Percentiles rank a stretch among this genome's conserved stretches.
Evolutionary conservation across 2,797 vertebrate genomes (phyloP).

Genomic region (Callimico goeldii): DNA sequence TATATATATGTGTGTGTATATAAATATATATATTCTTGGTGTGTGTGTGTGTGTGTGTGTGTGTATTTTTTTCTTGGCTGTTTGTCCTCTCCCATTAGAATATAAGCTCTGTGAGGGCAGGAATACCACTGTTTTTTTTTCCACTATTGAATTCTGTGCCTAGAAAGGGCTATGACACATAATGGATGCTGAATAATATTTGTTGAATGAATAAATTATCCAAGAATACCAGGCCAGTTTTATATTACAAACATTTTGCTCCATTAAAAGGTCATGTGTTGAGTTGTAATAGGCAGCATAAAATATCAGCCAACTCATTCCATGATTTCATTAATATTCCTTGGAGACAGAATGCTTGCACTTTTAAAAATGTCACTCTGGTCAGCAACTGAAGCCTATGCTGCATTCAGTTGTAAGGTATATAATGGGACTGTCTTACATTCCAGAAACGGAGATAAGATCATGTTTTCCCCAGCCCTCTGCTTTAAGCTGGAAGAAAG

Average conservation of each 20-base stretch:
- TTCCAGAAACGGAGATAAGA: neutral
- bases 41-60: no score
- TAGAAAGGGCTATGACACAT: neutral
- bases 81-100: neutral
- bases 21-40: no score
- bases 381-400: neutral
- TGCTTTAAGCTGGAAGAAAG: neutral
- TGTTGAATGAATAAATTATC: conserved; percentile 11
- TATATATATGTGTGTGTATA: no score
- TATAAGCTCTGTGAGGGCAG: neutral
- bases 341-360: neutral
- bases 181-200: conserved; percentile 2
- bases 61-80: neutral
- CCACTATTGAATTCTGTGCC: neutral
- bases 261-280: conserved; percentile 26
- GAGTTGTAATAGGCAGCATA: conserved; percentile 8
- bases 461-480: neutral
- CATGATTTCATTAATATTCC: conserved; percentile 27
- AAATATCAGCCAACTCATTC: neutral
- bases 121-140: neutral
- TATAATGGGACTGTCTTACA: neutral
- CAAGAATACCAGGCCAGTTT: conserved; percentile 25
- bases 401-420: neutral
- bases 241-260: neutral
- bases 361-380: neutral